Base-by-base conservation (phyloP, 2,797 vertebrate species). In the Vespertilio murinus region DNA sequence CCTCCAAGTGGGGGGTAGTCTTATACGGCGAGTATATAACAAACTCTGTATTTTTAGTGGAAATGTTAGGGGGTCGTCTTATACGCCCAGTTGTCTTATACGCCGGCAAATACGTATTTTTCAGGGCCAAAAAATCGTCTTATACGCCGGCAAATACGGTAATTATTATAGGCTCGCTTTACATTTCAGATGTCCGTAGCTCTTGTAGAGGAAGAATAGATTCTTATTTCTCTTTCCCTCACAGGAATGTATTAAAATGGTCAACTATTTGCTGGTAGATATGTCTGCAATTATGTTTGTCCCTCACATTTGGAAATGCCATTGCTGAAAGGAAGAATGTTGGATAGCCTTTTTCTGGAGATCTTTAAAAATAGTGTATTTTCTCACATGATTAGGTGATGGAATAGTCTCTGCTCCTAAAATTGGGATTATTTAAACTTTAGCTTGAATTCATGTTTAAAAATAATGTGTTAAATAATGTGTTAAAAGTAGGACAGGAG, bases 201-300 rank as follows among this genome's bases (percentile, higher is more conserved):
- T 30, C 82, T 42, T 87, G 18, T n/a, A 91, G 59, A 71, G 54
- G 35, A 61, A 65, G 49, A 25, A 47, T 12, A 67, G 79, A 52
- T 7, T 38, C 65, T 78, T 83, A 56, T 73, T 93, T 94, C 12
- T 88, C 33, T 56, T 82, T 87, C 33, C 52, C n/a, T 86, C 78
- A 59, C 35, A 52, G 54, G 38, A 10, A 40, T 45, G 56, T 91
- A 79, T 77, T 65, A 85, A 49, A 59, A 70, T 47, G 25, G 38
- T 54, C 59, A 95, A 64, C 52, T 81, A 18, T 83, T 78, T 82
- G 35, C 52, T 93, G 94, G 91, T 82, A 92, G 91, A 97, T 77
- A 67, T 88, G 64, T 93, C 87, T 94, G 88, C 90, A 94, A 93
- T 96, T 78, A 78, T 70, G 25, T 96, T 96, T 93, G 69, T 64